Evolutionary conservation across 2,797 vertebrate genomes (phyloP).

Genomic region (Botia kubotai): DNA sequence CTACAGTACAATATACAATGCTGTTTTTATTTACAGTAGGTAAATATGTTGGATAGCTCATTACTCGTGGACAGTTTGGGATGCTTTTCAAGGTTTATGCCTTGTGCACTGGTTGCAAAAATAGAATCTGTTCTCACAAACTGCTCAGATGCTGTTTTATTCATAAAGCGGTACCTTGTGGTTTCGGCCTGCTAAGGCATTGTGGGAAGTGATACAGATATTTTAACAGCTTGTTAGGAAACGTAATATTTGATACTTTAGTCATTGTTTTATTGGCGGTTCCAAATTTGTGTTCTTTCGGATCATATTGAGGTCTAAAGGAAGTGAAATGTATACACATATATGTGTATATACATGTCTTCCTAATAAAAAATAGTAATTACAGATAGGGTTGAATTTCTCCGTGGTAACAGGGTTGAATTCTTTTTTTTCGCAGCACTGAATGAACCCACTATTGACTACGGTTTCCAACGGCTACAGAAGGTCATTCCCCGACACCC

Average conservation of each 20-base stretch:
- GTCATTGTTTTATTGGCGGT: constrained; percentile 12
- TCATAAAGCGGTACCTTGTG: constrained; percentile 48
- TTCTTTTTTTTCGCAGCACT: constrained; percentile 81
- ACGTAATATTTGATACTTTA: constrained; percentile 19
- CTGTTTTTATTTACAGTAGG: no score
- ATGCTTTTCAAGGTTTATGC: constrained; percentile 28
- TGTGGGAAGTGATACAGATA: constrained; percentile 29
- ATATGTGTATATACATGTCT: constrained; percentile 12
- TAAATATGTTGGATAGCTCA: no score
- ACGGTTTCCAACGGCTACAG: constrained; percentile 98
- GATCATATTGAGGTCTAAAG: constrained; percentile 5
- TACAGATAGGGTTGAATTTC: constrained; percentile 30
- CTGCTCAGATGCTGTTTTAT: constrained; percentile 53
- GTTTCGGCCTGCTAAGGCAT: constrained; percentile 15
- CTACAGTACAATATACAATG: no score
- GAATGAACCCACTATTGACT: constrained; percentile 98
- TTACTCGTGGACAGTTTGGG: background rate
- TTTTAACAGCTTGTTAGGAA: constrained; percentile 41
- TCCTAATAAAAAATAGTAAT: constrained; percentile 22
- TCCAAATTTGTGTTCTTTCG: constrained; percentile 25
- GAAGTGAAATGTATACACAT: constrained; percentile 3
- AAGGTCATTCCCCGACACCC: constrained; percentile 98
- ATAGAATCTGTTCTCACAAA: constrained; percentile 48
- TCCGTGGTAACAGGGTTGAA: constrained; percentile 38
- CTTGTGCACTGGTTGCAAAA: constrained; percentile 39